Percentiles rank a stretch among this genome's conserved stretches.
phyloP scores from a whole-genome alignment of 64 coral and sea anemone species.

The Acropora tenuis region DNA sequence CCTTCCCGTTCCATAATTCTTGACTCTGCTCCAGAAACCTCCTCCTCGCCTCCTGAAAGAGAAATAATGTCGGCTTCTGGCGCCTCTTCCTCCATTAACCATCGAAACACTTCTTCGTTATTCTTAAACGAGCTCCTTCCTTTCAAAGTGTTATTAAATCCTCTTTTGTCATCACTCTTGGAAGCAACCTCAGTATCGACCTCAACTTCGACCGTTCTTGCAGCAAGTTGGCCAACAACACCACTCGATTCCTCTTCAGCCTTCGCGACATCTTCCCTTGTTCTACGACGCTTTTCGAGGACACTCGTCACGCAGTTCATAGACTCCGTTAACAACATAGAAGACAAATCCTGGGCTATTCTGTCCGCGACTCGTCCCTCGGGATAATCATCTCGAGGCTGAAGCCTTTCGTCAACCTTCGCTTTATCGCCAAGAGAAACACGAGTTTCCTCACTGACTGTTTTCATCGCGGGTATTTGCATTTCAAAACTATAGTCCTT shows the following conservation, averaged over 20 bases:
- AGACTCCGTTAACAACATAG: constrained; percentile 66
- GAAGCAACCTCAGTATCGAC: constrained; percentile 11
- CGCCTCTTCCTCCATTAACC: constrained; percentile 52
- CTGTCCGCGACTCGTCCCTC: constrained; percentile 32
- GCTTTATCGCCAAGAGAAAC: not conserved
- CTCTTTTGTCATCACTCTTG: not conserved
- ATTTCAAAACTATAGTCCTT: not conserved
- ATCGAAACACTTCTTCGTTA: constrained; percentile 9
- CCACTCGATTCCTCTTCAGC: too few relatives aligned
- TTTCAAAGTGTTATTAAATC: not conserved
- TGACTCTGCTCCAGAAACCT: constrained; percentile 47
- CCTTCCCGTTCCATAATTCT: not conserved
- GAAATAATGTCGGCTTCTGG: constrained; percentile 74
- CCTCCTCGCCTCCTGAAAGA: constrained; percentile 48
- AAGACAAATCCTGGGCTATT: constrained; percentile 65
- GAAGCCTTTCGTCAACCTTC: not conserved
- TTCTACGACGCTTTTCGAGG: constrained; percentile 38
- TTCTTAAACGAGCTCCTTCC: constrained; percentile 1
- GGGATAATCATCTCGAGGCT: not conserved
- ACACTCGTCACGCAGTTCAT: constrained; percentile 48
- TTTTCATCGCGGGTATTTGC: not conserved
- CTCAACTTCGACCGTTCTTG: not conserved
- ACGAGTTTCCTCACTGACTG: not conserved
- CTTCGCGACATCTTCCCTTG: constrained; percentile 35
- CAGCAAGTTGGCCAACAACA: constrained; percentile 9